These are phyloP conservation scores for Peromyscus aztecus DNA, from an alignment of 2,797 vertebrate genomes.

Conservation along the genomic window DNA sequence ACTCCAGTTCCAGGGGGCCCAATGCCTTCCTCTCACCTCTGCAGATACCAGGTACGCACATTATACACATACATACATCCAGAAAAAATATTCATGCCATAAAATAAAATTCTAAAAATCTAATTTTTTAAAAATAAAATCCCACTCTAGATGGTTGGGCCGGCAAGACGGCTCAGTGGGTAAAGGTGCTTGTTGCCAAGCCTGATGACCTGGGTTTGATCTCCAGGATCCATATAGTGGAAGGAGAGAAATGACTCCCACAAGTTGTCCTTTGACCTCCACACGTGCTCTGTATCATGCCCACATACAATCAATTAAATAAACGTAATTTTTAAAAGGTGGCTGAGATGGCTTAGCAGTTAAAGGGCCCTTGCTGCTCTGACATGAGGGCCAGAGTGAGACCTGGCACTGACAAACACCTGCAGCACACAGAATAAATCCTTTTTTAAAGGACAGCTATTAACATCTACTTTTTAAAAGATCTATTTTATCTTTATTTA, in stretches of 20 bases:
- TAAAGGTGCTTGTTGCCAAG: not conserved
- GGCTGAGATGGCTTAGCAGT: not conserved
- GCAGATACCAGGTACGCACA: not conserved
- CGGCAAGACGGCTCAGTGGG: no score
- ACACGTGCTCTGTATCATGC: no score
- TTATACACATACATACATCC: no score
- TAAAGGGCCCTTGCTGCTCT: not conserved
- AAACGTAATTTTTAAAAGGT: not conserved
- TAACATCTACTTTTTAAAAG: not conserved
- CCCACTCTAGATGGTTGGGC: no score
- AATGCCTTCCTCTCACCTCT: not conserved
- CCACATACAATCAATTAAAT: not conserved
- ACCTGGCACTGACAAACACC: not conserved
- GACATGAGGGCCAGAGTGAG: fast-evolving
- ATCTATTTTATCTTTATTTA: not conserved
- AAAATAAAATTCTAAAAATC: not conserved
- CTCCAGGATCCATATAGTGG: not conserved
- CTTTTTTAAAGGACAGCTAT: not conserved
- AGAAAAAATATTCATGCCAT: not conserved
- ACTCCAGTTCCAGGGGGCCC: not conserved
- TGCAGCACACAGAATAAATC: not conserved
- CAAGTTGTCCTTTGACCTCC: not conserved
- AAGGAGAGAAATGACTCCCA: not conserved
- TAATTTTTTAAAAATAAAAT: not conserved
- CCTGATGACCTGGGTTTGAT: not conserved